Evolutionary conservation across 2,888 invertebrate genomes (phyloP), one percentile per base, ranked within the genome.

Genomic region (Limenitis camilla): DNA sequence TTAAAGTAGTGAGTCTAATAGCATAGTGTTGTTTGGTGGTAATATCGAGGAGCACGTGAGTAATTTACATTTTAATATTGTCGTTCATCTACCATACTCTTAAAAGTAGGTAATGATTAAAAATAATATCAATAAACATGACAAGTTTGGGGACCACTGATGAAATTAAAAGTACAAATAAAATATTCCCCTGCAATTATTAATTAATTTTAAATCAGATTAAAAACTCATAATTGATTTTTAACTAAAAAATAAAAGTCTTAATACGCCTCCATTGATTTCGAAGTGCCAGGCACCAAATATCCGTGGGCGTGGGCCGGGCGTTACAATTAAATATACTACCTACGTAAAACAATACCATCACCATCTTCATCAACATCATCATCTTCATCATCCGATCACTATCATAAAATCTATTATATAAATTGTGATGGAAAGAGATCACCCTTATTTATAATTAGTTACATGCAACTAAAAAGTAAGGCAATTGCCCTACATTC

Each of bases 281-380:
- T 53, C 45, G 30, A 10, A 38, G 46, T 60, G 62, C 65, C 62
- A 60, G 74, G 72, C 71, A 75, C 78, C 75, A 75, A 76, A 78
- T 75, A 71, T 68, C 61, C 63, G 61, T 74, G 75, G 80, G 78
- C 73, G 79, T 71, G 55, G 60, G 56, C 51, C 60, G 75, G 76
- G 78, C 77, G 78, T 79, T 68, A 78, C 79, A 80, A 80, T 80
- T 79, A 80, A 78, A 79, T 66, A 76, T 77, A 76, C 72, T 58
- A 47, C 57, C 59, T 47, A 56, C 57, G 49, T 50, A 52, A 52
- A 53, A 60, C 56, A 59, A 59, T 55, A 55, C 40, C 9, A 41
- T 43, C 11, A 33, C 53, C 40, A 42, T 50, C 51, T 30, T 31
- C 30, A 38, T 11, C 38, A 41, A 11, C 39, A 42, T 50, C 43